Evolutionary conservation across 2,888 invertebrate species (phyloP).

Genomic region (Mycalesis mineus): DNA sequence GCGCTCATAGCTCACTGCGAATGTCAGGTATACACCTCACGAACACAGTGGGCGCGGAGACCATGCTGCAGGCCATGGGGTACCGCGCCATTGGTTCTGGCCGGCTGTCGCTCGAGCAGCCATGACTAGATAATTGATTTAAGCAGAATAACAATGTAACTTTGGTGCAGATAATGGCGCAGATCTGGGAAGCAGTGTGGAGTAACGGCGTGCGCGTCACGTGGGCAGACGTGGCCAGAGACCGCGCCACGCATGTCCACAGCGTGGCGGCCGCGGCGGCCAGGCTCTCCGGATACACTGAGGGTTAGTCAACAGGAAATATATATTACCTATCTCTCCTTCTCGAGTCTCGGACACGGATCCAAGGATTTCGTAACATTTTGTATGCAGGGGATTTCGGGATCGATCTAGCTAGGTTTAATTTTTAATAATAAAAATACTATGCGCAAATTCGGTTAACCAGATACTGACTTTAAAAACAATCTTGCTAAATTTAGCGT

Average conservation of each 20-base stretch:
- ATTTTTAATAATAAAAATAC: too few species aligned
- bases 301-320: too few species aligned
- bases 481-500: too few species aligned
- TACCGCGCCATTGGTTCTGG: conserved; percentile 81
- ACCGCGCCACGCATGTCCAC: conserved; percentile 66
- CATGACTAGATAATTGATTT: too few species aligned
- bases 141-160: too few species aligned
- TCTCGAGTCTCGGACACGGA: too few species aligned
- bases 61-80: conserved; percentile 89
- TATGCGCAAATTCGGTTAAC: too few species aligned
- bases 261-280: conserved; percentile 33
- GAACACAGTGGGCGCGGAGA: conserved; percentile 86
- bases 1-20: conserved; percentile 92
- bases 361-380: too few species aligned
- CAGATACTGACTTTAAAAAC: too few species aligned
- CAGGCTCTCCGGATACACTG: conserved; percentile 29
- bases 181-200: conserved; percentile 85
- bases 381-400: too few species aligned
- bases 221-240: conserved; percentile 84
- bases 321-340: too few species aligned
- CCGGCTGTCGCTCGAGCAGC: conserved; percentile 81
- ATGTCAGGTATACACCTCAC: conserved; percentile 85
- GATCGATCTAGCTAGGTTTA: too few species aligned
- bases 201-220: conserved; percentile 68
- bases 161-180: conserved; percentile 82